A percentile compares a stretch with the other conserved stretches of the same genome.
Conservation (phyloP, 1,140 invertebrate species). For the Helicoverpa armigera region DNA sequence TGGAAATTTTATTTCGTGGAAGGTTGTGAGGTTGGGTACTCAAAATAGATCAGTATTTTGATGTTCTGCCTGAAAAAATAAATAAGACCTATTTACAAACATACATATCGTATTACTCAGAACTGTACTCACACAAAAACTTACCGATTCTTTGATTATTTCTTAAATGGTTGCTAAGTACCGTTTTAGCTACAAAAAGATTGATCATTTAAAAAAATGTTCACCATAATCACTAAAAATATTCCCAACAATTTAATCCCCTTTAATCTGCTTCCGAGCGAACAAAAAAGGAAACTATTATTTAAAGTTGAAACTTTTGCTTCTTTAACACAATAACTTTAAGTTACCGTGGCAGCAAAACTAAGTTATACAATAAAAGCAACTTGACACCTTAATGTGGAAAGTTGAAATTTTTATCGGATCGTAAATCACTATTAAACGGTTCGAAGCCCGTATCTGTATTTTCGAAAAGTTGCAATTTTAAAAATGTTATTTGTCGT, state of each 20-base stretch:
- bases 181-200: too few relatives aligned
- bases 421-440: slow-evolving; percentile 55
- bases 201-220: too few relatives aligned
- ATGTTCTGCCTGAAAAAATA: too few relatives aligned
- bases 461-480: slow-evolving; percentile 53
- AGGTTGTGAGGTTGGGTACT: not conserved
- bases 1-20: not conserved
- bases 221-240: too few relatives aligned
- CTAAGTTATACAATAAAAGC: slow-evolving; percentile 47
- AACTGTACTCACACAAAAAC: too few relatives aligned
- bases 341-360: slow-evolving; percentile 25
- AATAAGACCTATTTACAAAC: too few relatives aligned
- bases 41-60: not conserved
- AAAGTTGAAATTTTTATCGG: slow-evolving; percentile 54
- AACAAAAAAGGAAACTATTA: slow-evolving; percentile 7
- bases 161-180: not conserved
- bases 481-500: slow-evolving; percentile 57
- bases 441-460: slow-evolving; percentile 46
- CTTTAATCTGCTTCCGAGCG: slow-evolving; percentile 13
- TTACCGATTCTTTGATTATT: too few relatives aligned
- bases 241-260: not conserved
- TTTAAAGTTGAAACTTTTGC: slow-evolving; percentile 10
- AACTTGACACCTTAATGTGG: slow-evolving; percentile 42
- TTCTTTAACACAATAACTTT: slow-evolving; percentile 29
- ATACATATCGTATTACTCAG: too few relatives aligned